Evolutionary conservation across 2,888 invertebrate genomes (phyloP).

Genomic region (Coelopa pilipes): DNA sequence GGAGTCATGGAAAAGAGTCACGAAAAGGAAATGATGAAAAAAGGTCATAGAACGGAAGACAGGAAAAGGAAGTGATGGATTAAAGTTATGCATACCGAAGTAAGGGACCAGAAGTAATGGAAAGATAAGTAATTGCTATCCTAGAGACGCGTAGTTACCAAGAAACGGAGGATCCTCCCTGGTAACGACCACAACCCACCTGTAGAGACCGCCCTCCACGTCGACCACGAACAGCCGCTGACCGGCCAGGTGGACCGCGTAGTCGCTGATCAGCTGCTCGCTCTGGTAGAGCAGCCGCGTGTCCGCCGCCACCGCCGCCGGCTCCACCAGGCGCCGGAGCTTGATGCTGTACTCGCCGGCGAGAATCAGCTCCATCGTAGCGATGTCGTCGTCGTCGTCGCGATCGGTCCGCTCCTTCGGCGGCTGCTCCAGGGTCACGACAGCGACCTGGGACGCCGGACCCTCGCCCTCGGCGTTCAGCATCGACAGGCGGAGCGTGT

Average conservation of each 20-base stretch:
- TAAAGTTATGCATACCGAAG: no score
- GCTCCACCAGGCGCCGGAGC: slow-evolving; percentile 49
- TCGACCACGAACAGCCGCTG: slow-evolving; percentile 83
- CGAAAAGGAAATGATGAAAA: neutral
- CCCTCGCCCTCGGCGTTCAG: slow-evolving; percentile 84
- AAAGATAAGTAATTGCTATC: no score
- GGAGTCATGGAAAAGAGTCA: no score
- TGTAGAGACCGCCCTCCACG: slow-evolving; percentile 73
- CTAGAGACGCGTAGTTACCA: no score
- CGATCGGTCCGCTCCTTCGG: slow-evolving; percentile 67
- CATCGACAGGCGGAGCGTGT: slow-evolving; percentile 83
- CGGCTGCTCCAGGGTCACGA: slow-evolving; percentile 77
- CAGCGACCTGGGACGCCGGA: slow-evolving; percentile 73
- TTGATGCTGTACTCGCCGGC: slow-evolving; percentile 49
- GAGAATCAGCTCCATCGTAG: slow-evolving; percentile 44
- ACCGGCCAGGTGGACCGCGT: slow-evolving; percentile 80
- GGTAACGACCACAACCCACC: slow-evolving; percentile 49
- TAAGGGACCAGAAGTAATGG: no score
- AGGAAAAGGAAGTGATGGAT: no score
- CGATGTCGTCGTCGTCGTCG: slow-evolving; percentile 42
- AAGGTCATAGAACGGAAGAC: neutral
- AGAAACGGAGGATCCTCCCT: no score
- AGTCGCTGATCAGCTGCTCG: slow-evolving; percentile 70
- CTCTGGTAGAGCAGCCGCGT: slow-evolving; percentile 55
- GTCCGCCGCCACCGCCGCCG: slow-evolving; percentile 45